These are phyloP conservation scores for Malacoctenus gilli DNA, from an alignment of 2,797 vertebrate species.

Conservation along the genomic window DNA sequence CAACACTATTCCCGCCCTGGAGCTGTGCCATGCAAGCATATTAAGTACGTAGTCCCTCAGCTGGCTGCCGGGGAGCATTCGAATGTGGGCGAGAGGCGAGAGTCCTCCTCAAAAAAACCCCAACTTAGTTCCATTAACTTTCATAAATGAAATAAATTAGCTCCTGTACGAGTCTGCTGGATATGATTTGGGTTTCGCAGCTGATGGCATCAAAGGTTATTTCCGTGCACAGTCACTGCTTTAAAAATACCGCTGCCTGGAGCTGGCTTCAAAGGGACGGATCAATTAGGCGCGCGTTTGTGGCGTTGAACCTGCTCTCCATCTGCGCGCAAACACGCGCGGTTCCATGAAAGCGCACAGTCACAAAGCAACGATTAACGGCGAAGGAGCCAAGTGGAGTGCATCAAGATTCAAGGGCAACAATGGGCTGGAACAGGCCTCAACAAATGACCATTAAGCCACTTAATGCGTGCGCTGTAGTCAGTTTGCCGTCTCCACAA, in stretches of 20 bases:
- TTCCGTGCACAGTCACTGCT: not conserved
- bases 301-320: not conserved
- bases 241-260: constrained; percentile 8
- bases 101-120: constrained; percentile 6
- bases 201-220: constrained; percentile 28
- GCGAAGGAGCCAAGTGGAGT: constrained; percentile 16
- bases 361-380: constrained; percentile 27
- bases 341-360: constrained; percentile 9
- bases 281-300: constrained; percentile 18
- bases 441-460: constrained; percentile 27
- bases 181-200: constrained; percentile 19
- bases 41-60: constrained; percentile 19
- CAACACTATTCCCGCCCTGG: constrained; percentile 3
- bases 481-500: constrained; percentile 20
- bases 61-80: constrained; percentile 17
- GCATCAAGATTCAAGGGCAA: constrained; percentile 11
- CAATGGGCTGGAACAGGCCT: constrained; percentile 20
- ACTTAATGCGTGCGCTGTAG: constrained; percentile 14
- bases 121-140: constrained; percentile 26
- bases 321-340: not conserved
- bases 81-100: constrained; percentile 19
- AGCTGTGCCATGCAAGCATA: constrained; percentile 20
- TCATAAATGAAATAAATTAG: constrained; percentile 25
- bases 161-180: not conserved
- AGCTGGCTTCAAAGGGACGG: constrained; percentile 1